Conservation (phyloP, 1,140 invertebrate genomes). For the Meloidogyne chitwoodi region DNA sequence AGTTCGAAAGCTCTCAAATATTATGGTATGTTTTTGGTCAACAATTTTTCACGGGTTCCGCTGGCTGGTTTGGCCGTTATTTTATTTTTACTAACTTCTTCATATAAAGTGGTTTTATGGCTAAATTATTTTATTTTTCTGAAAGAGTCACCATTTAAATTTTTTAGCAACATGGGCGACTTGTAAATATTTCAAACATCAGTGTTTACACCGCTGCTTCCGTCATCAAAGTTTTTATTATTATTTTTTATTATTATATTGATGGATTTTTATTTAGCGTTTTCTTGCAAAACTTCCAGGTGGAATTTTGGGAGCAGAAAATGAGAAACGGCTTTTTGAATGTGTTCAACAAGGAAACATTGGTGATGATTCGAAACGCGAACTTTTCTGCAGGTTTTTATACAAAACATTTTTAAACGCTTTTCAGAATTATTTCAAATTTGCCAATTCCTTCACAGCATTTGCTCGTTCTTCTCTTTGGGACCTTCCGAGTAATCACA, state of each 20-base stretch:
- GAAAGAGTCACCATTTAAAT: background rate
- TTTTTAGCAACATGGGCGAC: slow-evolving; percentile 74
- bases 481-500: slow-evolving; percentile 91
- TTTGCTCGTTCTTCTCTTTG: slow-evolving; percentile 86
- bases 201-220: slow-evolving; percentile 96
- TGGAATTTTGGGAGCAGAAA: slow-evolving; percentile 83
- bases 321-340: slow-evolving; percentile 82
- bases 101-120: too few relatives aligned
- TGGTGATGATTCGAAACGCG: slow-evolving; percentile 72
- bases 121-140: too few relatives aligned
- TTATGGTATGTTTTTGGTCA: slow-evolving; percentile 63
- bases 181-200: slow-evolving; percentile 95
- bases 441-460: slow-evolving; percentile 84
- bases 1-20: slow-evolving; percentile 92
- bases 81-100: too few relatives aligned
- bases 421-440: slow-evolving; percentile 76
- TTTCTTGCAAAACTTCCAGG: slow-evolving; percentile 94
- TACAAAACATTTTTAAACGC: slow-evolving; percentile 8
- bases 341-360: slow-evolving; percentile 69
- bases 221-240: slow-evolving; percentile 78
- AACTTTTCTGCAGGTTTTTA: slow-evolving; percentile 76
- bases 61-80: background rate
- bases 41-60: background rate
- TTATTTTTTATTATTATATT: background rate
- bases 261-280: slow-evolving; percentile 61